Evolutionary conservation across 2,797 vertebrate genomes (phyloP).

Genomic region (Sebastes cheni): DNA sequence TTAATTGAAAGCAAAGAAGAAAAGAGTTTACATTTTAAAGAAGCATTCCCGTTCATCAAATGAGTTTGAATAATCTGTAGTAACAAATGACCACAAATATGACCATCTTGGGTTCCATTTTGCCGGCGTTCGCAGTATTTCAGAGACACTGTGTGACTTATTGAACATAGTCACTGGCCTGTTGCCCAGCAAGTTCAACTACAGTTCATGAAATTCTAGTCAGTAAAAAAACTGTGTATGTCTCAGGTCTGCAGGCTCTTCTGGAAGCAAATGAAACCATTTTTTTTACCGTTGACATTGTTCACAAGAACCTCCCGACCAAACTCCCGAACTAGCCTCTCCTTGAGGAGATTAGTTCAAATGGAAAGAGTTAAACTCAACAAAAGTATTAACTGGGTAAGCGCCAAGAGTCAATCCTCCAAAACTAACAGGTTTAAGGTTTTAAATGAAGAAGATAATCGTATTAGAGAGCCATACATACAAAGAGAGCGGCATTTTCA

Average conservation of each 20-base stretch:
- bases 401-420: slow-evolving; percentile 78
- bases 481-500: slow-evolving; percentile 72
- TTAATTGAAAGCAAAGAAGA: slow-evolving; percentile 12
- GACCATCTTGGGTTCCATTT: neutral
- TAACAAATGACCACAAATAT: slow-evolving; percentile 7
- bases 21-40: neutral
- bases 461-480: slow-evolving; percentile 72
- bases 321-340: slow-evolving; percentile 18
- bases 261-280: neutral
- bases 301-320: neutral
- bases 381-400: slow-evolving; percentile 72
- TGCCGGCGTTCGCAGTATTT: slow-evolving; percentile 2
- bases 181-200: slow-evolving; percentile 31
- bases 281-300: neutral
- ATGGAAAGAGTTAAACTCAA: slow-evolving; percentile 68
- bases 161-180: slow-evolving; percentile 11
- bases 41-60: neutral
- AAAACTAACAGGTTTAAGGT: slow-evolving; percentile 83
- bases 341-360: slow-evolving; percentile 49
- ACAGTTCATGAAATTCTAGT: slow-evolving; percentile 33
- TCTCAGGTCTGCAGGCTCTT: neutral
- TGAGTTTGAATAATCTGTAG: neutral
- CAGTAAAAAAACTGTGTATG: neutral
- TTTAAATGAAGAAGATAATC: slow-evolving; percentile 82
- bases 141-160: slow-evolving; percentile 3